A percentile compares a stretch with the other conserved stretches of the same genome.
phyloP scores from a whole-genome alignment of 1,140 invertebrate species.

The Pseudachorutes palmiensis region DNA sequence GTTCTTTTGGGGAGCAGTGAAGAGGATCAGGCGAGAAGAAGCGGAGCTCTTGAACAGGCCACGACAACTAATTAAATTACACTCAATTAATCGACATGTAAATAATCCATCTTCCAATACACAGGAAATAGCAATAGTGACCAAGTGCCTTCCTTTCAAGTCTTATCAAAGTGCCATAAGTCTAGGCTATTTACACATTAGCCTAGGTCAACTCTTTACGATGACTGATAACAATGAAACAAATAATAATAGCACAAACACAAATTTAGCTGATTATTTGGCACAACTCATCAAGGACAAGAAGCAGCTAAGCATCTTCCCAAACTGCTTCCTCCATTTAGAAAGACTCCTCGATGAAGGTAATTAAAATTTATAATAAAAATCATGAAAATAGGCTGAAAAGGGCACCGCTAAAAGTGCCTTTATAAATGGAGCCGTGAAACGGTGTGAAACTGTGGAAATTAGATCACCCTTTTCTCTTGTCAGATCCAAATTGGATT shows the following conservation, averaged over 20 bases:
- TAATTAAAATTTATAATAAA: conserved; percentile 52
- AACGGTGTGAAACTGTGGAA: too few relatives aligned
- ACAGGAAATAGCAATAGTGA: neutral
- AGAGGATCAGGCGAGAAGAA: too few relatives aligned
- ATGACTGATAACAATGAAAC: conserved; percentile 30
- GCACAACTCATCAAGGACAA: conserved; percentile 99
- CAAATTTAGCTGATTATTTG: conserved; percentile 98
- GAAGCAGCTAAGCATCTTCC: conserved; percentile 98
- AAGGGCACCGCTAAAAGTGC: too few relatives aligned
- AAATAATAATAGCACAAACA: conserved; percentile 62
- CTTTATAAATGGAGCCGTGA: too few relatives aligned
- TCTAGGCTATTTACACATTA: too few relatives aligned
- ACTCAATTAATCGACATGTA: too few relatives aligned
- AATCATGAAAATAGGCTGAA: too few relatives aligned
- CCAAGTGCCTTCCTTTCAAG: conserved; percentile 18
- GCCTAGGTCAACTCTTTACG: conserved; percentile 1
- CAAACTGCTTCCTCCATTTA: conserved; percentile 98
- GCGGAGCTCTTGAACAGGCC: neutral
- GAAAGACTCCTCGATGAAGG: conserved; percentile 98
- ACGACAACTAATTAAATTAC: neutral
- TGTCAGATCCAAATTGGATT: too few relatives aligned
- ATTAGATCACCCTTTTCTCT: too few relatives aligned
- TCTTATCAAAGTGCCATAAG: conserved; percentile 14
- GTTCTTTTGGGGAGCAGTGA: too few relatives aligned
- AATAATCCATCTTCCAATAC: too few relatives aligned